phyloP scores from a whole-genome alignment of 2,888 invertebrate species.

The Thecocarcelia acutangulata region DNA sequence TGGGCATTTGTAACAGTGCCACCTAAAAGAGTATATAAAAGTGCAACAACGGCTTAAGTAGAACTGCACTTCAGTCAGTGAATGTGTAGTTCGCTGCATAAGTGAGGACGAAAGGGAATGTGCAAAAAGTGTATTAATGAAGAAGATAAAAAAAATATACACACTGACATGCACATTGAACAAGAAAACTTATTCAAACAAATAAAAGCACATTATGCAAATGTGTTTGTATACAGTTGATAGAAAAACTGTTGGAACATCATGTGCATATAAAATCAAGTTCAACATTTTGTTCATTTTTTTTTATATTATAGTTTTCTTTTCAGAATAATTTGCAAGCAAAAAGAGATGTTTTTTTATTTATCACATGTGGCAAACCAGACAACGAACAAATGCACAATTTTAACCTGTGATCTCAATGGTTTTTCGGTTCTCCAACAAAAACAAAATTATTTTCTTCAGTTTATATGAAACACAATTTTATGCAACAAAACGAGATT shows the following conservation, averaged over 20 bases:
- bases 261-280: conserved; percentile 54
- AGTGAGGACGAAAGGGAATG: background rate
- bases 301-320: background rate
- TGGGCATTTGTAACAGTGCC: too few species aligned
- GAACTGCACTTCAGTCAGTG: too few species aligned
- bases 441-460: too few species aligned
- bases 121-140: background rate
- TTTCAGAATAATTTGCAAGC: background rate
- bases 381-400: conserved; percentile 15
- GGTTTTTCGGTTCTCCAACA: background rate
- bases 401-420: background rate
- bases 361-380: conserved; percentile 31
- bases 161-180: background rate
- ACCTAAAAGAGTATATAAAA: background rate
- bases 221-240: conserved; percentile 31
- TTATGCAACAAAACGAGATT: too few species aligned
- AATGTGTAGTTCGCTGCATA: background rate
- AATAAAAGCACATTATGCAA: conserved; percentile 53
- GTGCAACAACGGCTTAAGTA: background rate
- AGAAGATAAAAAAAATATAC: background rate
- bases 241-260: conserved; percentile 44
- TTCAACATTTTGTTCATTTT: conserved; percentile 16
- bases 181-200: conserved; percentile 5
- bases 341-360: background rate
- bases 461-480: too few species aligned